phyloP scores from a whole-genome alignment of 2,113 vertebrate species.

The Myrmecophaga tridactyla region DNA sequence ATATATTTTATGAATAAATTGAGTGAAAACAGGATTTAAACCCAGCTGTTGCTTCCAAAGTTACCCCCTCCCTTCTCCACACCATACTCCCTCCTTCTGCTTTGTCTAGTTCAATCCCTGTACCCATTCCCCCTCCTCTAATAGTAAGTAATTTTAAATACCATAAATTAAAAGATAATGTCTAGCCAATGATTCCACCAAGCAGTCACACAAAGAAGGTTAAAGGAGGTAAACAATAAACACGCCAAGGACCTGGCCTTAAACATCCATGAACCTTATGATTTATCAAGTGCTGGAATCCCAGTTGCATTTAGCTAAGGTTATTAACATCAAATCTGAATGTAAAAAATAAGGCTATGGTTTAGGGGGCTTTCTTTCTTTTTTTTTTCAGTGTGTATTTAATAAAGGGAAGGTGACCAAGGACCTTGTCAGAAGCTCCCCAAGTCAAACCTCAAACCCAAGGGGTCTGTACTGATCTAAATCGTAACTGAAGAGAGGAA shows the following conservation, averaged over 20 bases:
- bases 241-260: background rate
- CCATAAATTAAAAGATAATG: background rate
- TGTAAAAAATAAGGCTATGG: background rate
- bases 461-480: background rate
- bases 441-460: background rate
- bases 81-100: background rate
- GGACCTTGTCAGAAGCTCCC: background rate
- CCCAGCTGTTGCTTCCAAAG: background rate
- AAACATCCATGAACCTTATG: background rate
- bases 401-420: fast-evolving
- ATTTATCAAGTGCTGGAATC: background rate
- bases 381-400: background rate
- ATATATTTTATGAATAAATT: background rate
- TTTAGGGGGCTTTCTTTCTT: background rate
- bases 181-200: background rate
- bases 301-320: background rate
- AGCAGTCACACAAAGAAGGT: background rate
- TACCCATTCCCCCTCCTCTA: background rate
- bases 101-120: background rate
- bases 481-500: background rate
- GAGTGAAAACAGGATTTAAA: background rate
- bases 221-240: background rate
- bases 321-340: background rate
- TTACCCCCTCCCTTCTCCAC: background rate
- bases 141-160: background rate